These are phyloP conservation scores for Porites divaricata DNA, from an alignment of 92 coral and sea anemone genomes.

Conservation along the genomic window DNA sequence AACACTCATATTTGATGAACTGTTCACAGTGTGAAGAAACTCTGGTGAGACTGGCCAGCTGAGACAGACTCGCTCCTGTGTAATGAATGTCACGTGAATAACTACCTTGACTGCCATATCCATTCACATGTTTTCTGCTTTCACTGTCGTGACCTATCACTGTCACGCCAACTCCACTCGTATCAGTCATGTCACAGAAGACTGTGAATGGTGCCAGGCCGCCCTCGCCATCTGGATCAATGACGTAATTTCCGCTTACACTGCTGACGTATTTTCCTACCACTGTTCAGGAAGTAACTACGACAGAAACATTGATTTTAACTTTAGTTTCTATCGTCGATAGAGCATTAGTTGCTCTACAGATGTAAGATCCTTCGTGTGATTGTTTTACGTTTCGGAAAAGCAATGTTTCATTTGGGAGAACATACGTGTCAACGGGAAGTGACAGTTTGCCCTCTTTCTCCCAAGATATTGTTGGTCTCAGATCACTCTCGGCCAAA, in stretches of 20 bases:
- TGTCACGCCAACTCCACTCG: neutral
- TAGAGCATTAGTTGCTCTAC: constrained; percentile 45
- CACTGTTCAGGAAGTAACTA: constrained; percentile 12
- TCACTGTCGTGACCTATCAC: neutral
- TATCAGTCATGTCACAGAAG: constrained; percentile 46
- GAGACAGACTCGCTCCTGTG: constrained; percentile 41
- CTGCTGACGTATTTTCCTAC: neutral
- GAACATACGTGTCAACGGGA: neutral
- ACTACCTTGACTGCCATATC: neutral
- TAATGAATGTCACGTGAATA: constrained; percentile 36
- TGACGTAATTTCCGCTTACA: constrained; percentile 28
- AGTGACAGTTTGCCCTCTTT: neutral
- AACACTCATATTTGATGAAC: constrained; percentile 56
- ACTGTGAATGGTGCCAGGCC: constrained; percentile 25
- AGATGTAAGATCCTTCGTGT: constrained; percentile 47
- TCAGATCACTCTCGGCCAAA: neutral
- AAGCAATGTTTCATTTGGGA: constrained; percentile 40
- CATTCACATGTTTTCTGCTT: neutral
- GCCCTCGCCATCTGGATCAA: constrained; percentile 12
- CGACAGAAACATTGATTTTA: neutral
- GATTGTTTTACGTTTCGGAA: neutral
- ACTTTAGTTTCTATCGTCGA: constrained; percentile 33
- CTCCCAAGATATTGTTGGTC: neutral
- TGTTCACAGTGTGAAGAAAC: constrained; percentile 52
- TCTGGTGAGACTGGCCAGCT: constrained; percentile 44